A percentile compares a stretch with the other conserved stretches of the same genome.
Evolutionary conservation across 2,797 vertebrate species (phyloP).

Genomic region (Ibycter americanus): DNA sequence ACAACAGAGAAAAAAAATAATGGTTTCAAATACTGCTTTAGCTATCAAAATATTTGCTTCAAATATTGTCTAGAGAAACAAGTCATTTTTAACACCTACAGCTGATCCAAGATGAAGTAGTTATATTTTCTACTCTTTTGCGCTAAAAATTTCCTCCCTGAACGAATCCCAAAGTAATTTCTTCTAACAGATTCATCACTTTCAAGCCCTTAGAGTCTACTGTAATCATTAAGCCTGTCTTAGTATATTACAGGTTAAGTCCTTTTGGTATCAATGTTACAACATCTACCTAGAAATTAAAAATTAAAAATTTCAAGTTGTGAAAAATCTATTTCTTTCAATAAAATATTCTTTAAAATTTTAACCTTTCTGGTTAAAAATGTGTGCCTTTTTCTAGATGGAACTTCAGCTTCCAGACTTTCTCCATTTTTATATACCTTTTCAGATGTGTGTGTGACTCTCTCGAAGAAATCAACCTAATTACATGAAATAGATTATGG

Average conservation of each 20-base stretch:
- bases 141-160: not conserved
- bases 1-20: not conserved
- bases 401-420: not conserved
- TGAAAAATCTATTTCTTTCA: not conserved
- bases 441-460: not conserved
- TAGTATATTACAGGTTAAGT: not conserved
- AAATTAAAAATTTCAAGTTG: not conserved
- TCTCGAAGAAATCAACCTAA: not conserved
- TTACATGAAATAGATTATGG: not conserved
- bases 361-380: not conserved
- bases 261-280: not conserved
- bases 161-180: not conserved
- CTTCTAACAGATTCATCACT: not conserved
- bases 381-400: not conserved
- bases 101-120: not conserved
- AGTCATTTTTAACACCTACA: not conserved
- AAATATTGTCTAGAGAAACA: not conserved
- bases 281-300: not conserved
- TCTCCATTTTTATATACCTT: not conserved
- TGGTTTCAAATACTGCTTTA: not conserved
- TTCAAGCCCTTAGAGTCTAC: not conserved
- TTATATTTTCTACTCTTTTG: not conserved
- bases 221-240: not conserved
- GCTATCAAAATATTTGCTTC: not conserved
- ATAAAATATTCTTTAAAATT: not conserved